Base-by-base conservation (phyloP, 2,888 invertebrate genomes). In the Platycnemis pennipes region DNA sequence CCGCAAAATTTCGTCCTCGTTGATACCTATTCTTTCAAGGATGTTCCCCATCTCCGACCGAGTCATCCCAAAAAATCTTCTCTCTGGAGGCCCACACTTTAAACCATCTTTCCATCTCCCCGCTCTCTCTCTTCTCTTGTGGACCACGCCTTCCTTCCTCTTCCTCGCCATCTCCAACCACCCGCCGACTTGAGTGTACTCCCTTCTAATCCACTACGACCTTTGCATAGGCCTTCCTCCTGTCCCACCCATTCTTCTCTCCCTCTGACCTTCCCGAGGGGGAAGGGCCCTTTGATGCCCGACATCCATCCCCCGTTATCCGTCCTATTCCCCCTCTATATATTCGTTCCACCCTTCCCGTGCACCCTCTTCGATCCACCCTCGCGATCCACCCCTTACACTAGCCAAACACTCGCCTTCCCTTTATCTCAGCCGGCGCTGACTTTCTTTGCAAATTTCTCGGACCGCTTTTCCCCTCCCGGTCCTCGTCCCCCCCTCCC, bases 201-300 rank as follows among this genome's bases (percentile, higher is more conserved):
- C 77, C 77, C 37, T 77, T 37, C 77, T 77, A 77, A 77, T 77
- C 77, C 77, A 77, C 77, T 77, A 37, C 77, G 77, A 77, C 77
- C 77, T 77, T 77, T 77, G 77, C 77, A 77, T 77, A n/a, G 31
- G 31, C 8, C 31, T n/a, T 69, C 69, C 37, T 77, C 13, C 77
- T 77, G 8, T 37, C 0, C 77, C 77, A 2, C 77, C 26, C 63
- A 26, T 22, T 22, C 63, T 8, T 26, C 63, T 63, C 1, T 63
- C 63, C 77, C 37, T 77, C 77, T 77, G 13, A 63, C 77, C 37
- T 77, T 77, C 77, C 37, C 77, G 77, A 37, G 26, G 63, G 26
- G 63, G 53, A 19, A 53, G 53, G 37, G 77, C 31, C 77, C 77
- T 77, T 77, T 77, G 77, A 77, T 37, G 77, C 77, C 77, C 37